A percentile compares a stretch with the other conserved stretches of the same genome.
These are phyloP conservation scores for Brachyrhaphis roseni DNA, from an alignment of 2,797 vertebrate genomes.

Conservation along the genomic window DNA sequence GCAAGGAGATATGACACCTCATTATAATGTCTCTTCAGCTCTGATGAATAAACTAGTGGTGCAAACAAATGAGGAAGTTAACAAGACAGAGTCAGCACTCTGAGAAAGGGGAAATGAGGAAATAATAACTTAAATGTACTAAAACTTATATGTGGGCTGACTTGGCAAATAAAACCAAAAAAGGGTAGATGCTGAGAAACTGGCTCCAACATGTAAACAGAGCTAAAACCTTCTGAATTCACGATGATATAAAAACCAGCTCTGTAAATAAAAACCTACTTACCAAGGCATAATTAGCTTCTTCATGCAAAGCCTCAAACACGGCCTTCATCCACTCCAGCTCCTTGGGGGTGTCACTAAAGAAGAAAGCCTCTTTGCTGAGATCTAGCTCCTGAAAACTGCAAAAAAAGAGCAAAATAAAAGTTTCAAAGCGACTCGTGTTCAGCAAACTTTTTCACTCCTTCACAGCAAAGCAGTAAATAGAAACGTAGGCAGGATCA, in stretches of 20 bases:
- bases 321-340: conserved; percentile 96
- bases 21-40: conserved; percentile 5
- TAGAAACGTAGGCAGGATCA: conserved; percentile 35
- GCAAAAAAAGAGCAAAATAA: conserved; percentile 12
- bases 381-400: conserved; percentile 99
- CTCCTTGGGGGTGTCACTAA: conserved; percentile 95
- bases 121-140: conserved; percentile 16
- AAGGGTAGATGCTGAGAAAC: background rate
- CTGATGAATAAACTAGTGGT: conserved; percentile 11
- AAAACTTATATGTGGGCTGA: background rate
- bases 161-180: background rate
- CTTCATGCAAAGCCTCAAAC: conserved; percentile 88
- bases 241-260: background rate
- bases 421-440: conserved; percentile 3
- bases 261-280: conserved; percentile 49
- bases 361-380: conserved; percentile 98
- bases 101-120: conserved; percentile 40
- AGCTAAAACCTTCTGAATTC: background rate
- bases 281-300: conserved; percentile 95
- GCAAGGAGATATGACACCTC: conserved; percentile 18
- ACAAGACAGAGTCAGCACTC: conserved; percentile 40
- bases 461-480: conserved; percentile 17
- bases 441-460: conserved; percentile 17
- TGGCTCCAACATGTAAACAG: background rate
- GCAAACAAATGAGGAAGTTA: conserved; percentile 37